These are phyloP conservation scores for Coregonus suidteri DNA, from an alignment of 2,797 vertebrate species.

Conservation along the genomic window DNA sequence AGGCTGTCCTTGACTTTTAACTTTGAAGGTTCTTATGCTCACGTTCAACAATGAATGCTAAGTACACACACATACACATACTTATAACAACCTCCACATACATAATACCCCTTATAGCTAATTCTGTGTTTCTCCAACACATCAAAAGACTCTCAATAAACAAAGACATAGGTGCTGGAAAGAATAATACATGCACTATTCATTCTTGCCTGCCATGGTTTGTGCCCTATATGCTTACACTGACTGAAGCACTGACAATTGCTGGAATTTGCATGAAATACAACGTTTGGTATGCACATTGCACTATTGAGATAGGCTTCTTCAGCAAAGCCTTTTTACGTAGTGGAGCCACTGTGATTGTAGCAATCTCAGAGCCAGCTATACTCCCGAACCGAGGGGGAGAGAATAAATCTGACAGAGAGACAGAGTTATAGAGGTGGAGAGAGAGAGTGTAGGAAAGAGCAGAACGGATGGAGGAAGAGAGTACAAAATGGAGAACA, in stretches of 20 bases:
- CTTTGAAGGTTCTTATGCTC: not conserved
- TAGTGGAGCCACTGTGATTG: conserved; percentile 27
- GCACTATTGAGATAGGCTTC: not conserved
- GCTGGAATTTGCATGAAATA: not conserved
- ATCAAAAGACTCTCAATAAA: not conserved
- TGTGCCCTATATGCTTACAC: not conserved
- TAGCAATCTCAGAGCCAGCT: conserved; percentile 25
- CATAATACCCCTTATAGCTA: not conserved
- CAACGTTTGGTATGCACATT: not conserved
- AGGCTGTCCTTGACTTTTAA: not conserved
- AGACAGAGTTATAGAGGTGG: not conserved
- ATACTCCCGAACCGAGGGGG: conserved; percentile 23
- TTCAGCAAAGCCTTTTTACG: not conserved
- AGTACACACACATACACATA: conserved; percentile 12
- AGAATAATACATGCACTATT: not conserved
- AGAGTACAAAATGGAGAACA: not conserved
- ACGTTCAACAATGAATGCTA: not conserved
- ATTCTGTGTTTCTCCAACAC: not conserved
- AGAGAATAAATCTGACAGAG: conserved; percentile 41
- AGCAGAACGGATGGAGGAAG: not conserved
- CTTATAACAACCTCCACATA: not conserved
- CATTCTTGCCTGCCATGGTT: not conserved
- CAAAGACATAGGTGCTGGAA: not conserved
- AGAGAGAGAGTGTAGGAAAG: not conserved
- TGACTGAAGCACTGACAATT: not conserved